Conservation (phyloP, 2,797 vertebrate genomes). For the Fringilla coelebs region DNA sequence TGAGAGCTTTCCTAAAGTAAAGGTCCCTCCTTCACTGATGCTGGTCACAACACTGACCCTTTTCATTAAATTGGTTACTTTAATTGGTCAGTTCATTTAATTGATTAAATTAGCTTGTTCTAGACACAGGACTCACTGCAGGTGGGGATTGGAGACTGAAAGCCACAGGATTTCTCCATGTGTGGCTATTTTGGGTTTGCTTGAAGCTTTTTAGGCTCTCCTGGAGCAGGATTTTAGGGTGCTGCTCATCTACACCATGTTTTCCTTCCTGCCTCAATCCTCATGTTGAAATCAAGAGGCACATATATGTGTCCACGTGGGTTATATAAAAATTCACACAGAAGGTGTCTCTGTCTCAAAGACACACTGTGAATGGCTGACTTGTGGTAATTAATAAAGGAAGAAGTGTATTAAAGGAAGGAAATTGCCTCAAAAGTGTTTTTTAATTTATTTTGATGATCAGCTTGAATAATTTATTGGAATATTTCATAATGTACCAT, state of each 20-base stretch:
- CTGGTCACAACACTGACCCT: fast-evolving
- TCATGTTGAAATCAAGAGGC: background rate
- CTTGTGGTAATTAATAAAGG: background rate
- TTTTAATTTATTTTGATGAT: slow-evolving; percentile 53
- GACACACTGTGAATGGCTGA: background rate
- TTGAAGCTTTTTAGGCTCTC: background rate
- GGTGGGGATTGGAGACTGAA: background rate
- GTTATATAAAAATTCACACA: background rate
- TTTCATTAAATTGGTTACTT: background rate
- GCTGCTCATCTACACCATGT: fast-evolving
- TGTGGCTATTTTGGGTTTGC: background rate
- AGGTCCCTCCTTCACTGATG: background rate
- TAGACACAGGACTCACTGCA: background rate
- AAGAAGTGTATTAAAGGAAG: background rate
- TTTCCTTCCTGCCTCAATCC: background rate
- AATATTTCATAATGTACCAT: slow-evolving; percentile 29
- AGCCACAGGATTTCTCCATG: background rate
- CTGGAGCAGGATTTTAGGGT: background rate
- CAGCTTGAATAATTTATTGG: slow-evolving; percentile 61
- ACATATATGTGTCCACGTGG: background rate
- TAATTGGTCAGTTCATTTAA: too few species aligned
- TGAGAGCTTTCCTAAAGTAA: background rate
- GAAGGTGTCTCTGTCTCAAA: background rate
- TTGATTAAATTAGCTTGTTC: background rate
- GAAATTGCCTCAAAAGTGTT: slow-evolving; percentile 24